Percentiles rank a stretch among this genome's conserved stretches.
Conservation (phyloP, 2,888 invertebrate genomes). For the Imbricaverruca yamaguchii region DNA sequence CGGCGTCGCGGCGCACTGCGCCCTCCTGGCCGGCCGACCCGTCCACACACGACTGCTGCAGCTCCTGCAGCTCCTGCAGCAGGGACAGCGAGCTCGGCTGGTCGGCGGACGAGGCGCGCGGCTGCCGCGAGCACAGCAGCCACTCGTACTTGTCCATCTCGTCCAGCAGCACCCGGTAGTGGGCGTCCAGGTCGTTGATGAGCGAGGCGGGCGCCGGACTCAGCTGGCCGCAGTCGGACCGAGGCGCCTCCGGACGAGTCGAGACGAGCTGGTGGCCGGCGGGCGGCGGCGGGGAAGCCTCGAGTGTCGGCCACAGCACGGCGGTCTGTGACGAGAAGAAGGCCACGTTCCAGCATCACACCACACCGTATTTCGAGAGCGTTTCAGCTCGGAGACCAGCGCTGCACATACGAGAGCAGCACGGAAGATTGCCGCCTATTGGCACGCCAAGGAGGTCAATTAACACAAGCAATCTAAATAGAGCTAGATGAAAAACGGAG, state of each 20-base stretch:
- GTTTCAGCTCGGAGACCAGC: background rate
- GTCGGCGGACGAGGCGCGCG: slow-evolving; percentile 20
- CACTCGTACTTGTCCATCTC: slow-evolving; percentile 36
- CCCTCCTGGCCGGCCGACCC: too few relatives aligned
- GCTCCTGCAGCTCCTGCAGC: slow-evolving; percentile 17
- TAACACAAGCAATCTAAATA: too few relatives aligned
- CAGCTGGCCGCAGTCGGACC: slow-evolving; percentile 63
- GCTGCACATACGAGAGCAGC: background rate
- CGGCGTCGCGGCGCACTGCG: too few relatives aligned
- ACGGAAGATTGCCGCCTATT: too few relatives aligned
- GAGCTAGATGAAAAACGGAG: too few relatives aligned
- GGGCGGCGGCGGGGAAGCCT: background rate
- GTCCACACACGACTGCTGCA: background rate
- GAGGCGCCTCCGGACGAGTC: too few relatives aligned
- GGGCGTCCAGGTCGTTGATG: slow-evolving; percentile 34
- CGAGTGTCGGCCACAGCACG: background rate
- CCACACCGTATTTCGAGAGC: too few relatives aligned
- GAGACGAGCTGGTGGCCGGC: too few relatives aligned
- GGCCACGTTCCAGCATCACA: too few relatives aligned
- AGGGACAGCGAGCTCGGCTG: slow-evolving; percentile 11
- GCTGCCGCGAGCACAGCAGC: slow-evolving; percentile 32
- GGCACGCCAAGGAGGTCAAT: too few relatives aligned
- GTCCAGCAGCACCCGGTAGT: slow-evolving; percentile 35
- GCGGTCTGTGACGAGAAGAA: background rate
- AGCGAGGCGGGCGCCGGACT: slow-evolving; percentile 23